Evolutionary conservation across 2,888 invertebrate species (phyloP), one percentile per base, ranked within the genome.

Genomic region (Hyposoter dolosus): DNA sequence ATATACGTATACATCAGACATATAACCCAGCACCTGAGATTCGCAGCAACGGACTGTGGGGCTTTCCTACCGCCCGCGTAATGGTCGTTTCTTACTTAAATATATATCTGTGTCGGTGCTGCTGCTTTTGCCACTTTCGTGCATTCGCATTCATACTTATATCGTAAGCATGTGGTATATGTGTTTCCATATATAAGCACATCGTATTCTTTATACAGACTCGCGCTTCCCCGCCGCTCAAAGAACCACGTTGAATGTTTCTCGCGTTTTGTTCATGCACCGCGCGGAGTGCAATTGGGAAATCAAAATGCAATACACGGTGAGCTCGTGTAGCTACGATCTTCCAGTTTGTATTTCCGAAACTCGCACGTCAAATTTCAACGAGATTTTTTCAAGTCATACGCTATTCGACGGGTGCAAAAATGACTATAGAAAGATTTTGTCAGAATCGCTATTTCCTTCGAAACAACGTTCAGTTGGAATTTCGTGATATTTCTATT

Each of bases 31-130:
- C 56, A 76, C 40, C 66, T 68, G 7, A 43, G 78, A 53, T 47
- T 78, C 85, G 72, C 81, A 47, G 56, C 66, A 68, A 35, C 47
- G 40, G 19, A 9, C 23, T 53, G 23, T 66, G 40, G 40, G 28
- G 23, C 28, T 78, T 89, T 91, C 91, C 90, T 89, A 89, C 68
- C 85, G 77, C 82, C 78, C 85, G 82, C 89, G 90, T 92, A 93
- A 92, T 92, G 90, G 90, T 91, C 60, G 77, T 72, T 90, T 91
- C 90, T 88, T 91, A 90, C 91, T 90, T 91, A 91, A 91, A 91
- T 91, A 91, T 91, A 92, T 91, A 91, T 88, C 89, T 91, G 87
- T 72, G 89, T 43, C 15, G 40, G 12, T 72, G 28, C 65, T 47
- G 69, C 66, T 47, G 68, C 82, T 68, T 56, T 82, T 75, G 72